Conservation (phyloP, 2,113 vertebrate species). For the Acrocephalus arundinaceus region DNA sequence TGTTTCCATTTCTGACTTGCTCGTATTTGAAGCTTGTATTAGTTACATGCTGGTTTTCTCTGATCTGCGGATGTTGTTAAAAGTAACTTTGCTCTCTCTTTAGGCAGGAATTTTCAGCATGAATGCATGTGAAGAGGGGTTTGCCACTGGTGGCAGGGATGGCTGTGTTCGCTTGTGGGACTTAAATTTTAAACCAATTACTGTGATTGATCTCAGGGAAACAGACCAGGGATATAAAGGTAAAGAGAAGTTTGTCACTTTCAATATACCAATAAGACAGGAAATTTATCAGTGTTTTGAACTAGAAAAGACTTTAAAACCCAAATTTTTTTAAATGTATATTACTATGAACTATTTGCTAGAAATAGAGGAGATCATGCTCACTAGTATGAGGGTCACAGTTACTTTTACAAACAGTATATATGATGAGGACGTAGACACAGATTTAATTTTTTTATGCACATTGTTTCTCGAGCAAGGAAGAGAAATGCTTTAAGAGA, state of each 20-base stretch:
- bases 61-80: background rate
- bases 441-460: background rate
- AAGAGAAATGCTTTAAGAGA: background rate
- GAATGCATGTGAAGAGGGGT: slow-evolving; percentile 98
- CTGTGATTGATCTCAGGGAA: slow-evolving; percentile 99
- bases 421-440: background rate
- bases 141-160: slow-evolving; percentile 96
- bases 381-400: background rate
- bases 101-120: slow-evolving; percentile 99
- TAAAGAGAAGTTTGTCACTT: slow-evolving; percentile 65
- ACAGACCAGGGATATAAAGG: slow-evolving; percentile 99
- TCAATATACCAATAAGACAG: background rate
- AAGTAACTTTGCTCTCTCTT: slow-evolving; percentile 42
- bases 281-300: background rate
- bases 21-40: background rate
- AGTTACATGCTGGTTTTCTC: background rate
- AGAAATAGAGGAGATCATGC: background rate
- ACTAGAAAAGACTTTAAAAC: background rate
- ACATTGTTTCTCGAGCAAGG: background rate
- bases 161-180: slow-evolving; percentile 98
- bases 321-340: background rate
- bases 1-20: background rate
- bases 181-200: slow-evolving; percentile 99
- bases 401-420: background rate
- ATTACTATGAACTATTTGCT: background rate